phyloP scores from a whole-genome alignment of 2,888 invertebrate genomes.

The Tetanocera ferruginea region DNA sequence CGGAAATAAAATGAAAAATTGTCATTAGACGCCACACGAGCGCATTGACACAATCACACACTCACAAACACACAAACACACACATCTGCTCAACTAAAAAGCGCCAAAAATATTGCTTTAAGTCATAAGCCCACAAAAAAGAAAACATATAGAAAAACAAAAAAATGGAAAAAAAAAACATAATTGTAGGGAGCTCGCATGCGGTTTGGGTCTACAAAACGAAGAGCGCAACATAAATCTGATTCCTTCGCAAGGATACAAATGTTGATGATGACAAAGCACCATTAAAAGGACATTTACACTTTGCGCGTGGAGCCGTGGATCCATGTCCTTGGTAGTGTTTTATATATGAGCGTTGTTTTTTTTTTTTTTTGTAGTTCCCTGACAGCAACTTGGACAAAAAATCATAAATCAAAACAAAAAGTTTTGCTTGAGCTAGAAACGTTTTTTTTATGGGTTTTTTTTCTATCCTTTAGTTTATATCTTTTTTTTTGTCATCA shows the following conservation, averaged over 20 bases:
- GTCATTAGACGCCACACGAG: constrained; percentile 33
- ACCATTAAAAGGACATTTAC: constrained; percentile 64
- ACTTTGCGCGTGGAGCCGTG: constrained; percentile 47
- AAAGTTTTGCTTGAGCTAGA: background rate
- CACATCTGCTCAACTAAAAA: background rate
- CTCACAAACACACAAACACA: background rate
- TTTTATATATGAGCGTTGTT: background rate
- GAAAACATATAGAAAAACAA: background rate
- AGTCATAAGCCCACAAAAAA: background rate
- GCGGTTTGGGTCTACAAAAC: background rate
- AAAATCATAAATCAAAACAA: constrained; percentile 43
- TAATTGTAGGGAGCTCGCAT: too few relatives aligned
- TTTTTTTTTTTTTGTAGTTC: background rate
- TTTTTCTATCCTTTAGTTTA: background rate
- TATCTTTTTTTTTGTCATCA: background rate
- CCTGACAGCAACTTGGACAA: background rate
- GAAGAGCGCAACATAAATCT: background rate
- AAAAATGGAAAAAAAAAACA: background rate
- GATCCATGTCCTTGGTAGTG: background rate
- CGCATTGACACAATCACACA: background rate
- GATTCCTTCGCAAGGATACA: constrained; percentile 45
- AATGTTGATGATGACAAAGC: constrained; percentile 66
- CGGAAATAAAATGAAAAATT: constrained; percentile 43
- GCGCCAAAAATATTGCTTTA: background rate
- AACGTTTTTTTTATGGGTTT: background rate